Conservation (phyloP, 2,113 vertebrate species). For the Desmodus rotundus region DNA sequence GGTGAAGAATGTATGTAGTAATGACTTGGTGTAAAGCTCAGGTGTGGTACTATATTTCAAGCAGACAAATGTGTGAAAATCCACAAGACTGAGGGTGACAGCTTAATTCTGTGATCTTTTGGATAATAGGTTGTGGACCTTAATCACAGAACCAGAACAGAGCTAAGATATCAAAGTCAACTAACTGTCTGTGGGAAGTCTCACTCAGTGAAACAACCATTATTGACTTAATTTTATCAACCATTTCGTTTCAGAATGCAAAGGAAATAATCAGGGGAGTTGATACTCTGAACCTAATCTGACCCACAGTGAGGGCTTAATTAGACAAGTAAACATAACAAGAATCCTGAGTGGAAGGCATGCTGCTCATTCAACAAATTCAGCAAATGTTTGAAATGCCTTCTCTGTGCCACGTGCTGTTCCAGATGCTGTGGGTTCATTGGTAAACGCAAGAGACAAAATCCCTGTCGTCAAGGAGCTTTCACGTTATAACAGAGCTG, state of each 20-base stretch:
- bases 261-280: not conserved
- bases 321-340: not conserved
- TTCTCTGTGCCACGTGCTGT: not conserved
- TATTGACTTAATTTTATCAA: not conserved
- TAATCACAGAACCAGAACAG: not conserved
- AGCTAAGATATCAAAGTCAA: not conserved
- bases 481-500: not conserved
- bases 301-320: not conserved
- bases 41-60: not conserved
- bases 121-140: not conserved
- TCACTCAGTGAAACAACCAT: not conserved
- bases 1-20: not conserved
- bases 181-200: not conserved
- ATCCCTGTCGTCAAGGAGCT: not conserved
- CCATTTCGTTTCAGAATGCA: not conserved
- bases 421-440: not conserved
- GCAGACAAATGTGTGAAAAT: not conserved
- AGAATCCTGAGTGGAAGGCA: not conserved
- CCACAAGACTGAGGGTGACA: not conserved
- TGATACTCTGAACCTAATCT: not conserved
- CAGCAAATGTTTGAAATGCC: not conserved
- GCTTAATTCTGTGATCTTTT: not conserved
- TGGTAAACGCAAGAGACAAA: not conserved
- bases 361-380: not conserved
- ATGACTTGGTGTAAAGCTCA: not conserved